Percentiles rank a stretch among this genome's conserved stretches.
Conservation (phyloP, 1,140 invertebrate genomes). For the Fopius arisanus region DNA sequence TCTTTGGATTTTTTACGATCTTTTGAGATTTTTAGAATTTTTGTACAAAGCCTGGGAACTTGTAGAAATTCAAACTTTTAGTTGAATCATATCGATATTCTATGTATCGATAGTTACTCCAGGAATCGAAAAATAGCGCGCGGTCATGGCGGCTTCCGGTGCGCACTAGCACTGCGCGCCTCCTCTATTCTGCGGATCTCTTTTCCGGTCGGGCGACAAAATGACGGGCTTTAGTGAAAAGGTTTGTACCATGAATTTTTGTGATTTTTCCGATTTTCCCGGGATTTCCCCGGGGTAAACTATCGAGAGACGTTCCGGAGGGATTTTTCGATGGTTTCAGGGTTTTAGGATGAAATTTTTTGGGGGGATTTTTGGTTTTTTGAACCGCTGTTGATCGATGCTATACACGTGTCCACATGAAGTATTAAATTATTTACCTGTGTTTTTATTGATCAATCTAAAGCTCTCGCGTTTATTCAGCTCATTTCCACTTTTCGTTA, state of each 20-base stretch:
- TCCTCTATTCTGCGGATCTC: slow-evolving; percentile 14
- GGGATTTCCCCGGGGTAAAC: neutral
- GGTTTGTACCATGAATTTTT: slow-evolving; percentile 46
- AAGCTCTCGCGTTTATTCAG: no score
- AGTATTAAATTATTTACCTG: neutral
- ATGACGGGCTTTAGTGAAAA: slow-evolving; percentile 61
- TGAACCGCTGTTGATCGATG: neutral
- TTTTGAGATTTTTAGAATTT: no score
- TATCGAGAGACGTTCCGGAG: neutral
- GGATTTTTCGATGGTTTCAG: neutral
- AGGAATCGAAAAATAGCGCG: no score
- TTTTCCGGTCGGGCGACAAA: slow-evolving; percentile 51
- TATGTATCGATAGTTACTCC: no score
- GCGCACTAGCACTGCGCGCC: neutral
- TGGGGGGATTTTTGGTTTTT: neutral
- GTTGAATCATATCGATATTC: no score
- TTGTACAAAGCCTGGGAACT: no score
- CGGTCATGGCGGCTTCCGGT: neutral
- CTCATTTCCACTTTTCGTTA: no score
- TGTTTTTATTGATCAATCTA: neutral
- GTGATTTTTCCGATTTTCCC: slow-evolving; percentile 28
- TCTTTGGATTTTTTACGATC: no score
- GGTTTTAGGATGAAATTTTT: no score
- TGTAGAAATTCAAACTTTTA: no score
- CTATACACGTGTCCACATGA: slow-evolving; percentile 21